Base-by-base conservation (phyloP, 1,140 invertebrate species). In the Neomicropteryx cornuta region DNA sequence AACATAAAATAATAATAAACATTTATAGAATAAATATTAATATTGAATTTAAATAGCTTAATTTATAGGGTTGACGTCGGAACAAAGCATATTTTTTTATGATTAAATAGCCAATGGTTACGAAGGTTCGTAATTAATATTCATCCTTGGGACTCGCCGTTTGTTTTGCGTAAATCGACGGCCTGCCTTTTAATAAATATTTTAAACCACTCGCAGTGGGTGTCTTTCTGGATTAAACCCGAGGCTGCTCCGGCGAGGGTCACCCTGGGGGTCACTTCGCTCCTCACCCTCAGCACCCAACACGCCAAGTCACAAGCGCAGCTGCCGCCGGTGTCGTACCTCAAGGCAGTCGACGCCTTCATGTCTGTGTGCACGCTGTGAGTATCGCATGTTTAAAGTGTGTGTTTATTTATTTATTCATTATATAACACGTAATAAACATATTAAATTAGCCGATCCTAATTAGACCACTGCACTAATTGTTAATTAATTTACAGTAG, bases 201-300 rank as follows among this genome's bases (percentile, higher is more conserved):
- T 27, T 27, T 8, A 13, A 27, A 27, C 33, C 44, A 35, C 37
- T 61, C 60, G 17, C 47, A 79, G 77, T 92, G 87, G 87, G 84
- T 92, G 2, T 91, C 87, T 0, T 93, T 93, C 59, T 93, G 88
- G 88, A 92, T 93, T 44, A 87, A 88, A 56, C 86, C 86, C 0
- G 86, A 90, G 61, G 86, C 85, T 0, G 87, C 85, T 1, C 87
- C 87, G 4, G 86, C 85, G 1, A 68, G 90, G 10, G 89, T 95
- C 0, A 93, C 89, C 0, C 66, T 95, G 1, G 89, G 90, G 3
- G 87, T 93, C 21, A 92, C 88, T 18, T 90, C 87, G 4, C 63
- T 94, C 2, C 75, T 93, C 18, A 93, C 89, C 0, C 70, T 94
- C 2, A 91, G 87, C 3, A 93, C 89, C 2, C 89, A 94, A 47